Conservation (phyloP, 2,888 invertebrate genomes). For the Campopleginae sp. region DNA sequence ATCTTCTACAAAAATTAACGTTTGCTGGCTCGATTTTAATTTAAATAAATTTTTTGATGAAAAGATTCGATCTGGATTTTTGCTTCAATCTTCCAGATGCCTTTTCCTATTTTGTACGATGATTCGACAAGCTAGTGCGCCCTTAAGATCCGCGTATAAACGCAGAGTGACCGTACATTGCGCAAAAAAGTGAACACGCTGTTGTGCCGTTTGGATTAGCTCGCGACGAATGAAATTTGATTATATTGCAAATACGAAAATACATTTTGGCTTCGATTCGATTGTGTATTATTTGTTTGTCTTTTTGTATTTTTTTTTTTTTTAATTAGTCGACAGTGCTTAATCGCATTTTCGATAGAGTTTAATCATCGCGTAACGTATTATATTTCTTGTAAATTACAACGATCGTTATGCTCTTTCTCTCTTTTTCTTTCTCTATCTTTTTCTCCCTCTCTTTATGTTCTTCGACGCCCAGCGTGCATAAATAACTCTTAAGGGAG, state of each 20-base stretch:
- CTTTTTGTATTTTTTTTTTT: slow-evolving; percentile 26
- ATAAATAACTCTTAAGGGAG: slow-evolving; percentile 61
- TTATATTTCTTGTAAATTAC: slow-evolving; percentile 68
- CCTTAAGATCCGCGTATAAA: slow-evolving; percentile 12
- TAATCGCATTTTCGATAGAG: slow-evolving; percentile 56
- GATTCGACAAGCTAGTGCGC: slow-evolving; percentile 1
- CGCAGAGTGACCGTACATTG: slow-evolving; percentile 2
- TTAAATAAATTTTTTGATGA: background rate
- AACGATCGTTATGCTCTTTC: slow-evolving; percentile 66
- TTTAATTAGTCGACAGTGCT: slow-evolving; percentile 53
- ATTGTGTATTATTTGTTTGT: slow-evolving; percentile 40
- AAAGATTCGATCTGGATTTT: background rate
- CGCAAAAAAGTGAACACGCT: slow-evolving; percentile 7
- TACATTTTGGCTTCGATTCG: slow-evolving; percentile 75
- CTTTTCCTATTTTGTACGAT: background rate
- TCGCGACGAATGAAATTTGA: slow-evolving; percentile 69
- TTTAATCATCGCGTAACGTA: slow-evolving; percentile 66
- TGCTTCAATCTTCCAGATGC: background rate
- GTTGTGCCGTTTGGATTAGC: slow-evolving; percentile 8
- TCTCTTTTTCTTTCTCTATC: slow-evolving; percentile 38
- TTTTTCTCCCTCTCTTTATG: slow-evolving; percentile 44
- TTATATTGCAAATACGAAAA: slow-evolving; percentile 76
- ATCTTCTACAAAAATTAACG: background rate
- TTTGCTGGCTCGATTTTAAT: background rate
- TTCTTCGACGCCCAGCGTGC: slow-evolving; percentile 68